These are phyloP conservation scores for Mycteria americana DNA, from an alignment of 2,797 vertebrate genomes.

Conservation along the genomic window DNA sequence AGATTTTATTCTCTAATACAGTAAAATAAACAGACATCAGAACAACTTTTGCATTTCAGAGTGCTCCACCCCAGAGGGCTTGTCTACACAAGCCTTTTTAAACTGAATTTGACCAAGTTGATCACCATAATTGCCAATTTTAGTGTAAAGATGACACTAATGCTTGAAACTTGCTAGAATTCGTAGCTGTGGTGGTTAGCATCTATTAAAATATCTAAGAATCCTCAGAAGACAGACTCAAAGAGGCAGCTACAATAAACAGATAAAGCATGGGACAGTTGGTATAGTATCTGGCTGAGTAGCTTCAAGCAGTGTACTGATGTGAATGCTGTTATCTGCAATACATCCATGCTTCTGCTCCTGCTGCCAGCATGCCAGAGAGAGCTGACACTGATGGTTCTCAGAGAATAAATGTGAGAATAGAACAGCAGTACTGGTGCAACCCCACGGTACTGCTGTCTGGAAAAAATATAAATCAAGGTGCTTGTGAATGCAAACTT, in stretches of 20 bases:
- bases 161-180: not conserved
- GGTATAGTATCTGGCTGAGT: not conserved
- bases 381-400: not conserved
- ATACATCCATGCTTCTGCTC: not conserved
- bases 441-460: not conserved
- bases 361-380: not conserved
- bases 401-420: not conserved
- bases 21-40: conserved; percentile 53
- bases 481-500: not conserved
- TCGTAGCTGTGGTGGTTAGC: not conserved
- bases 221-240: conserved; percentile 6
- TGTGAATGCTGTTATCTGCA: conserved; percentile 3
- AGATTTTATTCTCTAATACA: conserved; percentile 46
- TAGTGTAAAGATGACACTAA: conserved; percentile 12
- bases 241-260: conserved; percentile 9
- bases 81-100: conserved; percentile 16
- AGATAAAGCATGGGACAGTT: conserved; percentile 19
- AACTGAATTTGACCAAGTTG: not conserved
- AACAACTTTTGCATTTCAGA: conserved; percentile 43
- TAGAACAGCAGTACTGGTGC: not conserved
- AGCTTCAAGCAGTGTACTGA: conserved; percentile 1
- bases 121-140: conserved; percentile 46
- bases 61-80: not conserved
- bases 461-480: not conserved
- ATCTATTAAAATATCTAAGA: conserved; percentile 2